These are phyloP conservation scores for Ferdinandea cuprea DNA, from an alignment of 2,888 invertebrate genomes.

Conservation along the genomic window DNA sequence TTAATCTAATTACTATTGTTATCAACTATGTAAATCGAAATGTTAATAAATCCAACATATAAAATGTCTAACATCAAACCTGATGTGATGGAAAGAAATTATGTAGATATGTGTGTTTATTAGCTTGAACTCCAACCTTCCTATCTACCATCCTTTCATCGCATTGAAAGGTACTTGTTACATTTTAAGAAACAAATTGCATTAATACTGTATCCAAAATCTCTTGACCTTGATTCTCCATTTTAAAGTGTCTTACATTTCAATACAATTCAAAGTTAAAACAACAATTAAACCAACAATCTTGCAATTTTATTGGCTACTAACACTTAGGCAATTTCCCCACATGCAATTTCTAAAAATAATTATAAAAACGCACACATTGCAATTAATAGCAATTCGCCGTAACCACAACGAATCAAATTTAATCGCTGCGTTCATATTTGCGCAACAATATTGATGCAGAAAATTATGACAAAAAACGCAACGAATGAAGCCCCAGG, in stretches of 20 bases:
- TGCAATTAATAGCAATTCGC: slow-evolving; percentile 55
- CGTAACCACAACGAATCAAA: slow-evolving; percentile 67
- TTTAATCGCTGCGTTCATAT: slow-evolving; percentile 9
- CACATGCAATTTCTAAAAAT: slow-evolving; percentile 22
- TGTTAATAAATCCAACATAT: too few relatives aligned
- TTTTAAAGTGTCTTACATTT: neutral
- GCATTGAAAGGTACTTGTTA: too few relatives aligned
- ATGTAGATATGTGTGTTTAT: too few relatives aligned
- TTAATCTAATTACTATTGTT: too few relatives aligned
- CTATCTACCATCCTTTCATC: too few relatives aligned
- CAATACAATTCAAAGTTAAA: neutral
- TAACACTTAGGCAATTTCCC: slow-evolving; percentile 11
- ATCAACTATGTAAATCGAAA: too few relatives aligned
- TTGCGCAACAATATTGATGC: slow-evolving; percentile 37
- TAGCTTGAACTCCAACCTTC: too few relatives aligned
- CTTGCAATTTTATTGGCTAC: slow-evolving; percentile 60
- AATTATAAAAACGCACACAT: slow-evolving; percentile 43
- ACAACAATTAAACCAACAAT: neutral
- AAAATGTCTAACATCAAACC: too few relatives aligned
- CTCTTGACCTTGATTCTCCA: neutral
- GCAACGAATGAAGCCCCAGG: slow-evolving; percentile 29
- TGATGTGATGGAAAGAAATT: too few relatives aligned
- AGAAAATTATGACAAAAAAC: slow-evolving; percentile 23
- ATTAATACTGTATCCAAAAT: too few relatives aligned
- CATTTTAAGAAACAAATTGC: too few relatives aligned